A percentile compares a stretch with the other conserved stretches of the same genome.
Evolutionary conservation across 1,140 invertebrate genomes (phyloP).

Genomic region (Lepidostoma basale): DNA sequence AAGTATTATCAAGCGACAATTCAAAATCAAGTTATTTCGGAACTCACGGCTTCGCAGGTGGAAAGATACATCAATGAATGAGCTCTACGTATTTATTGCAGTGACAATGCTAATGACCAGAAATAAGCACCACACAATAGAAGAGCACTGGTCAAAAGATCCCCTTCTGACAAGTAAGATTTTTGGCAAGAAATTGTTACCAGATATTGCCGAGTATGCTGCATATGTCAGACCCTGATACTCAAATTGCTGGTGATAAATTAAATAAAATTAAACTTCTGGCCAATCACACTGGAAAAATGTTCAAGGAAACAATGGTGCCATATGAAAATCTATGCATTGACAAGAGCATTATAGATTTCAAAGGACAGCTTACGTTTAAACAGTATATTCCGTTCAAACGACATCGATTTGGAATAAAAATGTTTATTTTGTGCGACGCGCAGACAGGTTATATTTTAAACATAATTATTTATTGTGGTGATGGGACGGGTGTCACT

Average conservation of each 20-base stretch:
- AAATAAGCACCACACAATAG: background rate
- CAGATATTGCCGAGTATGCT: background rate
- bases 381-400: slow-evolving; percentile 50
- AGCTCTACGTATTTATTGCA: background rate
- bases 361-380: slow-evolving; percentile 49
- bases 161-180: background rate
- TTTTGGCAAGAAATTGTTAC: slow-evolving; percentile 17
- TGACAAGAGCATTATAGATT: slow-evolving; percentile 49
- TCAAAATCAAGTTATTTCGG: background rate
- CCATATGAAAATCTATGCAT: slow-evolving; percentile 47
- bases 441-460: slow-evolving; percentile 46
- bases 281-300: slow-evolving; percentile 3
- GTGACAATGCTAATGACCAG: background rate
- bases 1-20: background rate
- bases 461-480: slow-evolving; percentile 49
- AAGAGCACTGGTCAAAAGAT: background rate
- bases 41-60: background rate
- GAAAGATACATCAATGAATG: background rate
- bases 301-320: slow-evolving; percentile 26
- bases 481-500: slow-evolving; percentile 18
- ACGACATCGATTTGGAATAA: slow-evolving; percentile 49
- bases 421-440: slow-evolving; percentile 48
- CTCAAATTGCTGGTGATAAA: slow-evolving; percentile 19
- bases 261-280: slow-evolving; percentile 8
- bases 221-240: background rate